Percentiles rank a stretch among this genome's conserved stretches.
These are phyloP conservation scores for Priocnemis perturbator DNA, from an alignment of 2,888 invertebrate species.

Conservation along the genomic window DNA sequence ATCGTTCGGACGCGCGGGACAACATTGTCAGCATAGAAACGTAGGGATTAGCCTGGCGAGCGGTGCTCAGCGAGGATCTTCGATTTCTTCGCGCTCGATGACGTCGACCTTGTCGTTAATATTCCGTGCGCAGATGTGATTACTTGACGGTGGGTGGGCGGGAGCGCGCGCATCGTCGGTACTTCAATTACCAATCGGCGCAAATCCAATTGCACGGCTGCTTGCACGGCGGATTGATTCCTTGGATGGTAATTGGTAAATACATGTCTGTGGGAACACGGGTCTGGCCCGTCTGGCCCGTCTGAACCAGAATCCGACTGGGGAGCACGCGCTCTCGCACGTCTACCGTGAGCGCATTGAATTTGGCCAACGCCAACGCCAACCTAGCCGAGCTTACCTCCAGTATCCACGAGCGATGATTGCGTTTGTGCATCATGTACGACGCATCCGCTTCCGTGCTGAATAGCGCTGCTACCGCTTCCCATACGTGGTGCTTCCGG, in stretches of 20 bases:
- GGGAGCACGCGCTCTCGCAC: slow-evolving; percentile 25
- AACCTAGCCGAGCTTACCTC: slow-evolving; percentile 14
- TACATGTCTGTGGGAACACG: slow-evolving; percentile 35
- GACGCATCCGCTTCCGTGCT: slow-evolving; percentile 4
- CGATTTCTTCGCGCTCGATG: too few species aligned
- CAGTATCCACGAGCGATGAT: not conserved
- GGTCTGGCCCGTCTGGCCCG: slow-evolving; percentile 29
- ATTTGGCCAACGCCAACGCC: slow-evolving; percentile 26
- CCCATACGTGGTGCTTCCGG: too few species aligned
- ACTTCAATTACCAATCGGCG: not conserved
- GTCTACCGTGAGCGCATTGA: slow-evolving; percentile 25
- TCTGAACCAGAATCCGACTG: slow-evolving; percentile 22
- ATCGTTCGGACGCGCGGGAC: too few species aligned
- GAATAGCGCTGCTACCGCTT: not conserved
- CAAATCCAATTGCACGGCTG: slow-evolving; percentile 33
- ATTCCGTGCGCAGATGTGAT: too few species aligned
- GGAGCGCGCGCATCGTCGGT: not conserved
- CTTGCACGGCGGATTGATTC: slow-evolving; percentile 36
- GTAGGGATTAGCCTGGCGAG: too few species aligned
- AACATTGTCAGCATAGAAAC: too few species aligned
- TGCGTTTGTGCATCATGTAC: slow-evolving; percentile 9
- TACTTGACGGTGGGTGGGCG: too few species aligned
- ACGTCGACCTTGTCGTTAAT: too few species aligned
- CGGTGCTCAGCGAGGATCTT: too few species aligned
- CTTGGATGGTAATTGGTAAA: slow-evolving; percentile 42